Base-by-base conservation (phyloP, 2,888 invertebrate species). In the Cataglyphis albicans region DNA sequence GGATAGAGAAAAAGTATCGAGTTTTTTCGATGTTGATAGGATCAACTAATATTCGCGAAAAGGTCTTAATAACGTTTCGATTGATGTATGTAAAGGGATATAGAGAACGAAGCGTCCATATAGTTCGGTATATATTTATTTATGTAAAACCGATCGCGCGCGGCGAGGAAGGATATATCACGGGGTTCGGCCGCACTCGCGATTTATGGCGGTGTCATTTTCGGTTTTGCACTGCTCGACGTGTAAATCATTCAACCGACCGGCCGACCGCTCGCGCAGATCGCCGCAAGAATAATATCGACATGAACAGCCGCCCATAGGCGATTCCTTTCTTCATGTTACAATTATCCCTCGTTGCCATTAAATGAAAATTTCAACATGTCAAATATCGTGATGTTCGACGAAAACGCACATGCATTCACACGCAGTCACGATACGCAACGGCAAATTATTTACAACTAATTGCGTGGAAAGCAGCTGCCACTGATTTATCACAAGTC, bases 81-180 rank as follows among this genome's bases (percentile, higher is more conserved):
- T 44, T 38, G 59, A 82, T 65, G 48, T 25, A 18, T 25, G 15
- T 35, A 21, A 32, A 25, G 38, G 32, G 44, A 64, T 75, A 35
- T n/a, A 35, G 57, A 81, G 81, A 55, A 32, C 35, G 48, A 52
- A 52, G 65, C 70, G 44, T 1, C 44, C 29, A 48, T 75, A 59
- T 52, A 52, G 75, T 73, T 15, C 86, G 57, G 89, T 89, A 88
- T 88, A 91, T 90, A 91, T 91, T 91, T 91, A 91, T 91, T 90
- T 90, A 91, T 90, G 91, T 88, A 87, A 90, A 90, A 91, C 90
- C 87, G 87, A 82, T 74, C 55, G 57, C 32, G 32, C 67, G 32
- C 21, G 57, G 75, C 57, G 80, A 80, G 82, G 74, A 76, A 81
- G 81, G 83, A 81, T 86, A 82, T 84, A 86, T 72, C 80, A 63